Evolutionary conservation across 2,888 invertebrate species (phyloP).

Genomic region (Achlya flavicornis): DNA sequence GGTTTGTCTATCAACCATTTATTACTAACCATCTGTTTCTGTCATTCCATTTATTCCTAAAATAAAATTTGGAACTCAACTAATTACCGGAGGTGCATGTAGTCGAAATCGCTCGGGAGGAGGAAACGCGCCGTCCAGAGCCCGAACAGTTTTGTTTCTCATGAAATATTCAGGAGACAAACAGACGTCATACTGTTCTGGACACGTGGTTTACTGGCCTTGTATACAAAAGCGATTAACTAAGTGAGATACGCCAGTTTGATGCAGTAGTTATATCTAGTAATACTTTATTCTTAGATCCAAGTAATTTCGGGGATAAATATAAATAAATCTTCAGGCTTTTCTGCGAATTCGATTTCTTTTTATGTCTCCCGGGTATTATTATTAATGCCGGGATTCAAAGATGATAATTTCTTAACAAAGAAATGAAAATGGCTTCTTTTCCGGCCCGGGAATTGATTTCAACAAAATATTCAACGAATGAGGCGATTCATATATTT

Average conservation of each 20-base stretch:
- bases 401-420: too few relatives aligned
- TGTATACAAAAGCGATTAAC: conserved; percentile 11
- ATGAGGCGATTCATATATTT: too few relatives aligned
- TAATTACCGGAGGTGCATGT: not conserved
- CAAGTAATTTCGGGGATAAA: too few relatives aligned
- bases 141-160: conserved; percentile 29
- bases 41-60: not conserved
- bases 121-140: conserved; percentile 18
- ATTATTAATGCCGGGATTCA: too few relatives aligned
- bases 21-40: not conserved
- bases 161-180: conserved; percentile 48
- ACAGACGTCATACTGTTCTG: conserved; percentile 30
- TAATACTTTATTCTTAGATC: too few relatives aligned
- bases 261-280: not conserved
- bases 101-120: conserved; percentile 12
- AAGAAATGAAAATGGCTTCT: too few relatives aligned
- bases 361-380: too few relatives aligned
- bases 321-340: too few relatives aligned
- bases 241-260: not conserved
- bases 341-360: too few relatives aligned
- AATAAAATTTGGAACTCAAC: not conserved
- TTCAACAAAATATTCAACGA: too few relatives aligned
- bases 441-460: too few relatives aligned
- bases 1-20: too few relatives aligned
- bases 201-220: not conserved